phyloP scores from a whole-genome alignment of 2,888 invertebrate genomes.

The Petrolisthes manimaculis region DNA sequence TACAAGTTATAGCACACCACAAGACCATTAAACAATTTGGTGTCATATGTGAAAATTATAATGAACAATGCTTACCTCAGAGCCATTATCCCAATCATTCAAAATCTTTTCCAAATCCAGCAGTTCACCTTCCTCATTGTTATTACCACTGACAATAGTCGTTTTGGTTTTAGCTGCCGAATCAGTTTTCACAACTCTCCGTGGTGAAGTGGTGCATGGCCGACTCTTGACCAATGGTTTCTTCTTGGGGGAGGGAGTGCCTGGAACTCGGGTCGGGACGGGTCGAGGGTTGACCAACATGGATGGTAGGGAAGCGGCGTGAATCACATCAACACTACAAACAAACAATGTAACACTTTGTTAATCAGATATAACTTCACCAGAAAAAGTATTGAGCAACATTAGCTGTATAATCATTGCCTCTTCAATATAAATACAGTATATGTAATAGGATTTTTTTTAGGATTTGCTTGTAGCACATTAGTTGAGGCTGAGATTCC shows the following conservation, averaged over 20 bases:
- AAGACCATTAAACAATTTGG: too few species aligned
- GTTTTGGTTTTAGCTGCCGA: background rate
- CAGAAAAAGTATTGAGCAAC: too few species aligned
- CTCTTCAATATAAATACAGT: too few species aligned
- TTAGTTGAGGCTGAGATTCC: too few species aligned
- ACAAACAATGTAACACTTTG: too few species aligned
- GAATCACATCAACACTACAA: too few species aligned
- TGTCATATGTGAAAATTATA: too few species aligned
- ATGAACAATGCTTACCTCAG: background rate
- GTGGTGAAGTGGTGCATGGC: slow-evolving; percentile 26
- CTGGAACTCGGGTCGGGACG: slow-evolving; percentile 41
- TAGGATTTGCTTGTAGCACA: too few species aligned
- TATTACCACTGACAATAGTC: background rate
- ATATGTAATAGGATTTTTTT: too few species aligned
- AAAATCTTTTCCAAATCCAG: slow-evolving; percentile 37
- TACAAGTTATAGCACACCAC: too few species aligned
- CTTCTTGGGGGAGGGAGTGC: slow-evolving; percentile 39
- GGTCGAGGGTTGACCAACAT: slow-evolving; percentile 37
- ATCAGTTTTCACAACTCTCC: slow-evolving; percentile 1
- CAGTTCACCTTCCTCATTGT: slow-evolving; percentile 6
- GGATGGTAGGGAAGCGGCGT: slow-evolving; percentile 26
- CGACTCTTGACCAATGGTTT: background rate
- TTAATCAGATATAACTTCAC: too few species aligned
- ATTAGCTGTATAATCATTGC: too few species aligned
- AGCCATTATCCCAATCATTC: slow-evolving; percentile 19